These are phyloP conservation scores for Papilio demoleus DNA, from an alignment of 2,888 invertebrate genomes.

Conservation along the genomic window DNA sequence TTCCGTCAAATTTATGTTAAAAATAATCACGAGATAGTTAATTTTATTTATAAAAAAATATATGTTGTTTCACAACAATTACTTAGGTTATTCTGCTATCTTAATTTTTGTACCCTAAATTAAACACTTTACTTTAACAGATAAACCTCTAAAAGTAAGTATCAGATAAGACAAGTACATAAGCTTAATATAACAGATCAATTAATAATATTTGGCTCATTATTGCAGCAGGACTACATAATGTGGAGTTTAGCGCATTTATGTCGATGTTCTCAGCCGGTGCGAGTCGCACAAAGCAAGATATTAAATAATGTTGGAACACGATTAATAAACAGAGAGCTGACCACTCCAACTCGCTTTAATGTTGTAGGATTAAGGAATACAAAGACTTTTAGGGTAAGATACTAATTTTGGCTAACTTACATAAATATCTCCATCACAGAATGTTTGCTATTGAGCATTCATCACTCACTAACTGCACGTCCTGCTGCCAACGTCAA, in stretches of 20 bases:
- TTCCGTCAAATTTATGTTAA: neutral
- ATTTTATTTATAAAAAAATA: neutral
- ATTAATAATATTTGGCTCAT: neutral
- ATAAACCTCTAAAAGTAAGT: neutral
- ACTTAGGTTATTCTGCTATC: neutral
- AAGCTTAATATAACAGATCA: neutral
- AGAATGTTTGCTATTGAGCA: too few species aligned
- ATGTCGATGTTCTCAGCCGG: constrained; percentile 62
- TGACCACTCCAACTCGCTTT: constrained; percentile 57
- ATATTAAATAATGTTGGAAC: constrained; percentile 55
- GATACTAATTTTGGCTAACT: constrained; percentile 45
- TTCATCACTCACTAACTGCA: too few species aligned
- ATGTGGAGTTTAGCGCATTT: constrained; percentile 69
- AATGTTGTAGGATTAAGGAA: constrained; percentile 49
- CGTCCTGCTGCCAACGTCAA: too few species aligned
- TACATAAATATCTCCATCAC: too few species aligned
- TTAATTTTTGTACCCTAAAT: neutral
- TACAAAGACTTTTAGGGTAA: constrained; percentile 59
- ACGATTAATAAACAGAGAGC: constrained; percentile 55
- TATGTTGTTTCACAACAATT: neutral
- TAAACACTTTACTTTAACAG: neutral
- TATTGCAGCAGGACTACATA: constrained; percentile 43
- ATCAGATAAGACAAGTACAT: neutral
- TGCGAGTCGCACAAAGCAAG: constrained; percentile 55
- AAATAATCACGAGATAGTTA: neutral